These are phyloP conservation scores for Lycophotia porphyrea DNA, from an alignment of 2,888 invertebrate genomes.

Conservation along the genomic window DNA sequence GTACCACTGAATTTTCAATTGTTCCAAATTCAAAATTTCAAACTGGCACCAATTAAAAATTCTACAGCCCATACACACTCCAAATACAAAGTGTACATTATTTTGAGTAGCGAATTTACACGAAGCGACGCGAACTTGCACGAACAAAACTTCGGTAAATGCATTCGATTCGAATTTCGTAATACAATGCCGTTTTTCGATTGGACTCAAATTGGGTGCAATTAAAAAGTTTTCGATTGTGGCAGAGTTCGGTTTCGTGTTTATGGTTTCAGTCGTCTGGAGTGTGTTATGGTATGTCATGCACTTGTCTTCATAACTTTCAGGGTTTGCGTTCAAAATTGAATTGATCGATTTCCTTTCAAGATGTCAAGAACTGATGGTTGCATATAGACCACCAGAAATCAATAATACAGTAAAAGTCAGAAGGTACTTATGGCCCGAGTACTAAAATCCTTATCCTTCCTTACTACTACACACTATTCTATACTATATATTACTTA, in stretches of 20 bases:
- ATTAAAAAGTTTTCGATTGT: constrained; percentile 85
- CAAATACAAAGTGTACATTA: constrained; percentile 75
- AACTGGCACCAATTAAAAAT: constrained; percentile 66
- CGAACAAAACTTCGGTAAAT: constrained; percentile 76
- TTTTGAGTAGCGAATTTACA: constrained; percentile 78
- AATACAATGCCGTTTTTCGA: constrained; percentile 87
- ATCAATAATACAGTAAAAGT: background rate
- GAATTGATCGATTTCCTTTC: constrained; percentile 2
- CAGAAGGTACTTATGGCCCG: background rate
- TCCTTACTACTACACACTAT: too few species aligned
- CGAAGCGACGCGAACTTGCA: constrained; percentile 78
- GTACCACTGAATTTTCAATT: constrained; percentile 29
- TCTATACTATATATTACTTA: too few species aligned
- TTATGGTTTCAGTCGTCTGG: constrained; percentile 52
- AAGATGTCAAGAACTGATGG: background rate
- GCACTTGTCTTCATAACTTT: constrained; percentile 32
- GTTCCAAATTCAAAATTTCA: constrained; percentile 54
- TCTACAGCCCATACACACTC: constrained; percentile 74
- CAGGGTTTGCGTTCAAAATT: constrained; percentile 8
- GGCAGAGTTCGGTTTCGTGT: constrained; percentile 61
- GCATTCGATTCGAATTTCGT: constrained; percentile 77
- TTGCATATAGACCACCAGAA: background rate
- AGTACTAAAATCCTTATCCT: background rate
- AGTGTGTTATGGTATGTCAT: constrained; percentile 27
- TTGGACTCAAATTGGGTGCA: constrained; percentile 84